These are phyloP conservation scores for Dunckerocampus dactyliophorus DNA, from an alignment of 2,113 vertebrate species.

Conservation along the genomic window DNA sequence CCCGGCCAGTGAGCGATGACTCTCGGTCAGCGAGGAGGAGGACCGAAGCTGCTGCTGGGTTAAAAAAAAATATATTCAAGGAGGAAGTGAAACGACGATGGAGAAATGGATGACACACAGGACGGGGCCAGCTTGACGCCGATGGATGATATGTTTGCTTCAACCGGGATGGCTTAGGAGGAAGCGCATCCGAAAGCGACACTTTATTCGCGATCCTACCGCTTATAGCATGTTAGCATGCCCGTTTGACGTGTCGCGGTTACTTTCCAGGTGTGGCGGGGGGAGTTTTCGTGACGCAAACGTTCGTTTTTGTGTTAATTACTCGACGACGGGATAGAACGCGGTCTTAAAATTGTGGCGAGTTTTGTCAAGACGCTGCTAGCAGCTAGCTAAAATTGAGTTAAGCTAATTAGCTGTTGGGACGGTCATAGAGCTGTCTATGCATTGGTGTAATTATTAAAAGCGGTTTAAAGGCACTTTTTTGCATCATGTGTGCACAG, in stretches of 20 bases:
- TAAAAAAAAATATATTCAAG: neutral
- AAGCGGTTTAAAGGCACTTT: too few species aligned
- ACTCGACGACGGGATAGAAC: neutral
- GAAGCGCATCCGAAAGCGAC: neutral
- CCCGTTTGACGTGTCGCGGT: neutral
- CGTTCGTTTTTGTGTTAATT: neutral
- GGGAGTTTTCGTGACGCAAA: neutral
- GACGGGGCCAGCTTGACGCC: neutral
- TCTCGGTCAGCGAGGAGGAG: conserved; percentile 1
- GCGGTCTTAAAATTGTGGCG: neutral
- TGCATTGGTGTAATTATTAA: too few species aligned
- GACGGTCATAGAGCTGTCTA: too few species aligned
- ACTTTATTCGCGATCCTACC: neutral
- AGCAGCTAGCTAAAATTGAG: too few species aligned
- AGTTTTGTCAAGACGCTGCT: too few species aligned
- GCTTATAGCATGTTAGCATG: neutral
- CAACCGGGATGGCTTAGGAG: neutral
- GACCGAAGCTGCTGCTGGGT: neutral
- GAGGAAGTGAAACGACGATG: neutral
- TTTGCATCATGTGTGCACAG: too few species aligned
- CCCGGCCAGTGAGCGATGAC: neutral
- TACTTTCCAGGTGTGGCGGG: too few species aligned
- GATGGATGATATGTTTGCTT: neutral
- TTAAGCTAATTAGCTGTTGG: too few species aligned
- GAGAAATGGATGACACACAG: neutral